Percentiles rank a stretch among this genome's conserved stretches.
phyloP scores from a whole-genome alignment of 2,888 invertebrate genomes.

The Acleris laterana region DNA sequence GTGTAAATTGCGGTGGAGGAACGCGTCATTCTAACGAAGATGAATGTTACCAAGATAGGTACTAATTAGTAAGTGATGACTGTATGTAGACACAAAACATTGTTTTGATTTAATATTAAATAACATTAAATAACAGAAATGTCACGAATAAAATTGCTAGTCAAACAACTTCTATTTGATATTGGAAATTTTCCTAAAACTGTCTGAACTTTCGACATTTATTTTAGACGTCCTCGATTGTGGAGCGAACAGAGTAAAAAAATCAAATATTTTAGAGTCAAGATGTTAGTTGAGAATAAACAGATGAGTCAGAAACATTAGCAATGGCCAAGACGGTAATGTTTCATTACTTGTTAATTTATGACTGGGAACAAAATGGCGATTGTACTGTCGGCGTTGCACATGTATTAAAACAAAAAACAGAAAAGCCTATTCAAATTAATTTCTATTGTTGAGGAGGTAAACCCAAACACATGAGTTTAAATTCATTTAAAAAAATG shows the following conservation, averaged over 20 bases:
- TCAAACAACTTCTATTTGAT: background rate
- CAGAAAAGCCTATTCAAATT: background rate
- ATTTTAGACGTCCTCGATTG: background rate
- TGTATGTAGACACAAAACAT: no score
- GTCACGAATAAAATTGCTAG: no score
- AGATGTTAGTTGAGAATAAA: constrained; percentile 62
- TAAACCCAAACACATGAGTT: background rate
- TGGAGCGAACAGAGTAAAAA: background rate
- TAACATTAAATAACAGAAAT: no score
- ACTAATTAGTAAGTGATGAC: no score
- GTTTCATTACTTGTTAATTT: constrained; percentile 66
- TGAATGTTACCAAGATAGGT: no score
- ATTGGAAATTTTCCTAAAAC: background rate
- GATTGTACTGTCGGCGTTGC: constrained; percentile 17
- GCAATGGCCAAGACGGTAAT: constrained; percentile 49
- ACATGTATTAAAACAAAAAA: constrained; percentile 14
- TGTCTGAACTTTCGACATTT: background rate
- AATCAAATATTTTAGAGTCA: constrained; percentile 44
- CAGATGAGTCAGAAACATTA: constrained; percentile 60
- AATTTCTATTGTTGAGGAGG: background rate
- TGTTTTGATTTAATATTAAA: no score
- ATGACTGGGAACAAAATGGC: constrained; percentile 48
- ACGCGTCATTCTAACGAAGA: no score
- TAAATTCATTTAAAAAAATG: no score
- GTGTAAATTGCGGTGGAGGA: no score